Evolutionary conservation across 2,797 vertebrate species (phyloP).

Genomic region (Oreochromis mossambicus): DNA sequence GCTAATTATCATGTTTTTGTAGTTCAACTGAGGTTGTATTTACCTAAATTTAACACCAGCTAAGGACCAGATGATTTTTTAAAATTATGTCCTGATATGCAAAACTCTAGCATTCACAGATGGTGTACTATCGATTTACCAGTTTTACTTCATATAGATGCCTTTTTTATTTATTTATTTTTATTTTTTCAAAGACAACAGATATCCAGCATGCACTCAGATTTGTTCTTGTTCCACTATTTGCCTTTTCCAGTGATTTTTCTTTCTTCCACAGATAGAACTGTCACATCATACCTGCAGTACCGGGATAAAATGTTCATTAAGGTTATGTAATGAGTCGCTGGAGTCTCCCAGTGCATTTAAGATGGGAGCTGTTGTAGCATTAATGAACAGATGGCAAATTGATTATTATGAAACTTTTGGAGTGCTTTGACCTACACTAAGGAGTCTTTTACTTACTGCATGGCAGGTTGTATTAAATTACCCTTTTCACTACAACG

Average conservation of each 20-base stretch:
- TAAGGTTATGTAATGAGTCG: not conserved
- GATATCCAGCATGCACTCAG: not conserved
- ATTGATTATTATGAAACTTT: not conserved
- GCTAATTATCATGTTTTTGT: not conserved
- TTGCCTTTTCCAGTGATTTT: not conserved
- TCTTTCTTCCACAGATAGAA: not conserved
- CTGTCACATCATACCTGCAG: not conserved
- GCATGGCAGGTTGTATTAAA: not conserved
- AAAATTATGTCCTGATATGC: not conserved
- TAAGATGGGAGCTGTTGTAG: not conserved
- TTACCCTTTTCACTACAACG: not conserved
- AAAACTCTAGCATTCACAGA: not conserved
- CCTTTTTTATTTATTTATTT: not conserved
- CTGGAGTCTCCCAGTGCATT: not conserved
- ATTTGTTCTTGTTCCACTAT: not conserved
- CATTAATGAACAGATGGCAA: constrained; percentile 3
- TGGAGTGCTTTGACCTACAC: constrained; percentile 1
- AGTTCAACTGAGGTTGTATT: not conserved
- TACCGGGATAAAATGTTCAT: not conserved
- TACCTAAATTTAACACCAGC: not conserved
- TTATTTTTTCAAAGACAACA: accelerated
- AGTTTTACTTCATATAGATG: not conserved
- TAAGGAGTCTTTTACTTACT: not conserved
- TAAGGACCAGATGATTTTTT: not conserved
- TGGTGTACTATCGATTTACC: no score